Base-by-base conservation (phyloP, 1,140 invertebrate genomes). In the Drosophila ananassae region DNA sequence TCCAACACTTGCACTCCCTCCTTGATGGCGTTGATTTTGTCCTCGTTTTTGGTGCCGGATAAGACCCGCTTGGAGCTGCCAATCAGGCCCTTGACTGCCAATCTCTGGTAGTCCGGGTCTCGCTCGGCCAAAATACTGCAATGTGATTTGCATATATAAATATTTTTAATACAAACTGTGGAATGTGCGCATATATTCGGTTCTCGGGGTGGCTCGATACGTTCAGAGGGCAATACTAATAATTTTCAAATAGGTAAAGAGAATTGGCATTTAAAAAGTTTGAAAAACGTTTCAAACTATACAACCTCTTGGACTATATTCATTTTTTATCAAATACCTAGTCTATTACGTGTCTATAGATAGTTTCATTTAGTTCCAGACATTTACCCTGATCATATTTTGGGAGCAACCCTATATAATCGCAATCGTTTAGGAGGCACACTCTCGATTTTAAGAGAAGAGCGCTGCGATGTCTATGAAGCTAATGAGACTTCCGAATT, bases 11-110 rank as follows among this genome's bases (percentile, higher is more conserved):
- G 83, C 50, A 95, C 92, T 2, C 94, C 94, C 69, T 94, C 94
- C 62, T 95, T 94, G 34, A 95, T 95, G 69, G 94, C 94, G 56
- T 93, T 92, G n/a, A 95, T 87, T 85, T 95, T 95, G 3, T 94
- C 94, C 77, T 95, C 94, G 66, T 94, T 94, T 64, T 94, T 93
- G 8, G 95, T 95, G 50, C 94, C 94, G 93, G 92, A 94, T 2
- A 95, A 85, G 6, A 94, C 94, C 30, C 94, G 92, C 74, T 95
- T 95, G 0, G 94, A 94, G 51, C 94, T 92, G 2, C 94, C 94
- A 50, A 95, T 93, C 2, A 95, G 89, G 5, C 94, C 94, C 79
- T 94, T 94, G 13, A 95, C 92, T 0, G 94, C 94, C 54, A 95
- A 76, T 74, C 93, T 93, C 87, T 95, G 94, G 83, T 95, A 95